Base-by-base conservation (phyloP, 2,888 invertebrate species). In the Zele albiditarsus region DNA sequence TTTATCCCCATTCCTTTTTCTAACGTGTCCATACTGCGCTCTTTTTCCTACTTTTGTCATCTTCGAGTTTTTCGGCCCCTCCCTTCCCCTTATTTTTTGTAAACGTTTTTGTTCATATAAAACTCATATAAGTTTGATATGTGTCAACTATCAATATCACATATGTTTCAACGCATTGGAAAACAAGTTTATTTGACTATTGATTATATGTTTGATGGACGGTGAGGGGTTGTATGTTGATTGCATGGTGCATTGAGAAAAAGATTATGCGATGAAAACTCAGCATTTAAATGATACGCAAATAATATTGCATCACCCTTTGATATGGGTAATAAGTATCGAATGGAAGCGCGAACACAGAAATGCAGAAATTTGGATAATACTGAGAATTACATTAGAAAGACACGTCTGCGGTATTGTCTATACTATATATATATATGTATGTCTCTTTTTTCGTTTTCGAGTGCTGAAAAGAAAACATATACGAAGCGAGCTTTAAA, bases 1-100 rank as follows among this genome's bases (percentile, higher is more conserved):
- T 75, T 71, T 71, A 71, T 73, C 76, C 74, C 78, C 73, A 68
- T 76, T 72, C 72, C 57, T 46, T 28, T 69, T 49, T 27, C 75
- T 69, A 68, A 16, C 58, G 66, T 58, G 46, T 75, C 66, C 69
- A 25, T 66, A 20, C 31, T 68, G 12, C 65, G 6, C 38, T 23
- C 31, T 31, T 27, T 68, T 60, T 49, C 58, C 60, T 49, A 33
- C 57, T 63, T 49, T 38, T 31, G 12, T 38, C 46, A 28, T 38
- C n/a, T 25, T 67, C 23, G n/a, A n/a, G 16, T 53, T 20, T 53
- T 2, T 27, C 16, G 3, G 16, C 28, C 16, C 3, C 14, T 60
- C 4, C 4, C 60, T 8, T n/a, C 20, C 23, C 12, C 14, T 23
- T 57, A 10, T 42, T 33, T 42, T 42, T 42, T 33, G 33, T 33